phyloP scores from a whole-genome alignment of 2,113 vertebrate species.

The Muntiacus reevesi region DNA sequence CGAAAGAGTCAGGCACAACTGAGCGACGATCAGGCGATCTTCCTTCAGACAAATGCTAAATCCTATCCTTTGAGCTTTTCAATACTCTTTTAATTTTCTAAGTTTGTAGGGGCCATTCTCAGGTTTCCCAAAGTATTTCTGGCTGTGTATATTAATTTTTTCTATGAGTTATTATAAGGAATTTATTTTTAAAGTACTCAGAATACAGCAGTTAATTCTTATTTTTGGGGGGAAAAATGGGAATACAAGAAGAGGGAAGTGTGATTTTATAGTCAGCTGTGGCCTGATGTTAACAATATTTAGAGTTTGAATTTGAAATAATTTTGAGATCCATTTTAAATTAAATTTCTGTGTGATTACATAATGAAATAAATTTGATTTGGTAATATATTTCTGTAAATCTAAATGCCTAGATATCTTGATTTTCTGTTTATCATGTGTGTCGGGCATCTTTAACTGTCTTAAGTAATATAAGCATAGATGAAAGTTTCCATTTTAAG shows the following conservation, averaged over 20 bases:
- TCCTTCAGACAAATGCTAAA: slow-evolving; percentile 15
- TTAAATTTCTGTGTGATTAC: not conserved
- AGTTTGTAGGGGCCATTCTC: not conserved
- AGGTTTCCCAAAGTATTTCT: slow-evolving; percentile 20
- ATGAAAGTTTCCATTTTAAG: slow-evolving; percentile 16
- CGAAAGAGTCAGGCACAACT: not conserved
- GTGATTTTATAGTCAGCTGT: slow-evolving; percentile 6
- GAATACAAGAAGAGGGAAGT: not conserved
- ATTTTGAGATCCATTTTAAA: slow-evolving; percentile 28
- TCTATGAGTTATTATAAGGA: not conserved
- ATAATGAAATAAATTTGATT: slow-evolving; percentile 31
- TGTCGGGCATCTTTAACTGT: slow-evolving; percentile 27
- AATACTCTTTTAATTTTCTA: slow-evolving; percentile 29
- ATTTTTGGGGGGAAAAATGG: not conserved
- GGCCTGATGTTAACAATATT: slow-evolving; percentile 32
- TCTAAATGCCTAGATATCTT: not conserved
- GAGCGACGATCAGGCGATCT: not conserved
- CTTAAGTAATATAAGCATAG: not conserved
- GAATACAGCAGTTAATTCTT: not conserved
- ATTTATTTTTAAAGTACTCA: not conserved
- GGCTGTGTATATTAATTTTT: not conserved
- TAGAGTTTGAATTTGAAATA: slow-evolving; percentile 31
- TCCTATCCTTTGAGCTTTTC: slow-evolving; percentile 1
- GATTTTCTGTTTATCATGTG: not conserved
- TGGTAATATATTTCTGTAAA: slow-evolving; percentile 4